Conservation (phyloP, 2,888 invertebrate species). For the Drosophila incognita region DNA sequence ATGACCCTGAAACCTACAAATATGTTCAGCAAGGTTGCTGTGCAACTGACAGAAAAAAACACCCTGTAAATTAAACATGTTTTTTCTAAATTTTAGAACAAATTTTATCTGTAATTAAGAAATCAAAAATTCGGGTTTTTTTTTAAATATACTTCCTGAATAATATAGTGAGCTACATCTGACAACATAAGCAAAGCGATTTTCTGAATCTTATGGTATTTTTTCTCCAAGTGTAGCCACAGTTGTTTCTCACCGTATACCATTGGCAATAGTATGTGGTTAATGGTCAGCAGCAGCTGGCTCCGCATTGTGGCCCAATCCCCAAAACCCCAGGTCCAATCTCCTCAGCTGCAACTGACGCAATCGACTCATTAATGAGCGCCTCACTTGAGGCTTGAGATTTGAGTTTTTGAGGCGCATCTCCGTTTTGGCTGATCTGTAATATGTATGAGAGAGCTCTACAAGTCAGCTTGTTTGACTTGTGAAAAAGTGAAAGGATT, state of each 20-base stretch:
- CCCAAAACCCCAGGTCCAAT: constrained; percentile 3
- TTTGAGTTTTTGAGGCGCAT: constrained; percentile 15
- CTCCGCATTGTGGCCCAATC: constrained; percentile 28
- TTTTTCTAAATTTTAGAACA: no score
- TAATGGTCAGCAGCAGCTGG: constrained; percentile 49
- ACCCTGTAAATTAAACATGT: no score
- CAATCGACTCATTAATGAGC: constrained; percentile 68
- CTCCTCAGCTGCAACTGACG: constrained; percentile 52
- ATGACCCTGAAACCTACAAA: no score
- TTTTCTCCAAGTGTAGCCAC: background rate
- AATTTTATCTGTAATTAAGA: no score
- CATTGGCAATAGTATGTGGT: constrained; percentile 43
- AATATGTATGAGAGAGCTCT: constrained; percentile 52
- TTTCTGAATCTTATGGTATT: background rate
- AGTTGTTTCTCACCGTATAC: constrained; percentile 8
- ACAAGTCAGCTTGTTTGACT: constrained; percentile 40
- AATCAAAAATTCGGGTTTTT: no score
- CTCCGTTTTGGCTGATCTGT: constrained; percentile 17
- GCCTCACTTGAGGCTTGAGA: constrained; percentile 21
- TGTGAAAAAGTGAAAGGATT: constrained; percentile 77
- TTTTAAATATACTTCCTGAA: no score
- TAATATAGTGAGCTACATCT: no score
- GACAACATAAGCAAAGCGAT: background rate
- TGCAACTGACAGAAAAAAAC: no score
- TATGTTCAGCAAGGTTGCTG: no score